Evolutionary conservation across 1,140 invertebrate species (phyloP).

Genomic region (Conus betulinus): DNA sequence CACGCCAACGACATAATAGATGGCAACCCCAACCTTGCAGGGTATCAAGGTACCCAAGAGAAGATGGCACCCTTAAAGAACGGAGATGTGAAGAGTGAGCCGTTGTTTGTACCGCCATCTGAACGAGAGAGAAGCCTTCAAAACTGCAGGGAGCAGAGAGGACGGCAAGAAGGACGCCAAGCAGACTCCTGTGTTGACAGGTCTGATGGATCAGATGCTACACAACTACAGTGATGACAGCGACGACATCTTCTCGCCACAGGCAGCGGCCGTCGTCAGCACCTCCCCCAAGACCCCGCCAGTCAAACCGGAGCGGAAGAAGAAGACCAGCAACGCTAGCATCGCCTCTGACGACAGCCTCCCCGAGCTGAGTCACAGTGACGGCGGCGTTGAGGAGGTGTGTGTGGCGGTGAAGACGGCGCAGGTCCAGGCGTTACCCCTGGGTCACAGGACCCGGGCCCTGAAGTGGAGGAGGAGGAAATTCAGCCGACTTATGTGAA

Average conservation of each 20-base stretch:
- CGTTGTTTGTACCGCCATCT: not conserved
- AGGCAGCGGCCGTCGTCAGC: not conserved
- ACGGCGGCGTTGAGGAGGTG: slow-evolving; percentile 33
- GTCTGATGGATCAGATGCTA: slow-evolving; percentile 37
- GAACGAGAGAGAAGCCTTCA: not conserved
- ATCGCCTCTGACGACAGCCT: not conserved
- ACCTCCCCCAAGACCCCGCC: slow-evolving; percentile 46
- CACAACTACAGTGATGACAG: slow-evolving; percentile 10
- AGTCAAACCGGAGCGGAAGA: slow-evolving; percentile 60
- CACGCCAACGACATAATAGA: not conserved
- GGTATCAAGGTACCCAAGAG: not conserved
- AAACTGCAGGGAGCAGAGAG: not conserved
- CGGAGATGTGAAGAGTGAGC: not conserved
- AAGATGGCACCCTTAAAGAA: not conserved
- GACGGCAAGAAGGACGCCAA: slow-evolving; percentile 8
- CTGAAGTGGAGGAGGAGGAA: slow-evolving; percentile 48
- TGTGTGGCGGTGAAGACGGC: slow-evolving; percentile 26
- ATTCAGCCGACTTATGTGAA: slow-evolving; percentile 47
- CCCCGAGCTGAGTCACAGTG: not conserved
- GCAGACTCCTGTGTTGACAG: slow-evolving; percentile 5
- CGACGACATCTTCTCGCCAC: not conserved
- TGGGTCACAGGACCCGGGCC: not conserved
- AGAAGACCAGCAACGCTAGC: slow-evolving; percentile 51
- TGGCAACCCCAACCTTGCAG: not conserved
- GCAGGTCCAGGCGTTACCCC: slow-evolving; percentile 19